Evolutionary conservation across 2,888 invertebrate species (phyloP).

Genomic region (Therioaphis trifolii): DNA sequence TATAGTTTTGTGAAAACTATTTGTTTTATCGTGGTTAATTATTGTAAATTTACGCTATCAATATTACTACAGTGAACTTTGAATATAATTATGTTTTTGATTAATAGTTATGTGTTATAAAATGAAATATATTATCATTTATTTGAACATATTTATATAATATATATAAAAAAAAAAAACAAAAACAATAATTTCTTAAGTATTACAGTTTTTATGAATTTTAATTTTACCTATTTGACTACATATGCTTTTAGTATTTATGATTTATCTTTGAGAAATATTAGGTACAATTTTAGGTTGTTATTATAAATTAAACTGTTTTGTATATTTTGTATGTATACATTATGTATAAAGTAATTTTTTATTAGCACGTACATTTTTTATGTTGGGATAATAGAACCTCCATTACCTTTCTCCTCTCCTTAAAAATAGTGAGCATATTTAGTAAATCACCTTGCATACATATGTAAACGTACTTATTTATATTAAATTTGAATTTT

Average conservation of each 20-base stretch:
- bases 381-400: conserved; percentile 30
- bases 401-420: neutral
- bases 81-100: too few relatives aligned
- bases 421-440: neutral
- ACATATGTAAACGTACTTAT: neutral
- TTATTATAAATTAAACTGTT: conserved; percentile 32
- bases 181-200: neutral
- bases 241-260: neutral
- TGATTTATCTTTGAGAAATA: neutral
- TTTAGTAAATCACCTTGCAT: neutral
- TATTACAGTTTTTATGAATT: neutral
- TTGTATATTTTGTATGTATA: too few relatives aligned
- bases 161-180: neutral
- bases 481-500: conserved; percentile 21
- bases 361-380: neutral
- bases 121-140: too few relatives aligned
- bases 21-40: conserved; percentile 1
- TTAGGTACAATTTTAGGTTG: conserved; percentile 16
- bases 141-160: too few relatives aligned
- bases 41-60: too few relatives aligned
- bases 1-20: neutral
- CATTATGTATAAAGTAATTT: conserved; percentile 5
- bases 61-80: neutral
- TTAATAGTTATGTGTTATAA: too few relatives aligned
- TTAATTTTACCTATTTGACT: too few relatives aligned